phyloP scores from a whole-genome alignment of 2,888 invertebrate species.

The Amphimallon solstitiale region DNA sequence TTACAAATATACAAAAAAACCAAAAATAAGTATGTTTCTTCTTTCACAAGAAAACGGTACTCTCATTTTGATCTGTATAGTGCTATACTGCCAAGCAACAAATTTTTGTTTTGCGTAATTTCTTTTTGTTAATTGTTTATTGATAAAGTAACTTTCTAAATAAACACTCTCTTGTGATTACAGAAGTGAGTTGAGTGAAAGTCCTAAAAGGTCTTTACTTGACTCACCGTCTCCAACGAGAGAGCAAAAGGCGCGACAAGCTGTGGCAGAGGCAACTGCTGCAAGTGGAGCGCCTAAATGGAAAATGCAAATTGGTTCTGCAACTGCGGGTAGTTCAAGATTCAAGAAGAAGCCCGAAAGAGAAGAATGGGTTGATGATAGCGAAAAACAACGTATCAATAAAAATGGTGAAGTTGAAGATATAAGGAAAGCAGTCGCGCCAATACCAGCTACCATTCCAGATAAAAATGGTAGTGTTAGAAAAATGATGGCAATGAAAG shows the following conservation, averaged over 20 bases:
- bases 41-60: too few relatives aligned
- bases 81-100: background rate
- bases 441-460: slow-evolving; percentile 58
- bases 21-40: too few relatives aligned
- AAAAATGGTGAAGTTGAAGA: slow-evolving; percentile 46
- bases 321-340: slow-evolving; percentile 65
- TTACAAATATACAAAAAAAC: too few relatives aligned
- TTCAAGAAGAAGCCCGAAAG: slow-evolving; percentile 71
- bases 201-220: slow-evolving; percentile 54
- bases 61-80: too few relatives aligned
- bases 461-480: slow-evolving; percentile 71
- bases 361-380: slow-evolving; percentile 65
- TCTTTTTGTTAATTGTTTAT: background rate
- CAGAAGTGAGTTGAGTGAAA: slow-evolving; percentile 57
- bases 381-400: slow-evolving; percentile 65
- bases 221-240: slow-evolving; percentile 64
- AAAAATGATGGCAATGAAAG: slow-evolving; percentile 72
- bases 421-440: slow-evolving; percentile 40
- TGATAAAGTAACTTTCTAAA: too few relatives aligned
- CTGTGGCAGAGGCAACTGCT: slow-evolving; percentile 64
- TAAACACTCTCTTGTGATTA: slow-evolving; percentile 5
- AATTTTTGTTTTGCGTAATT: background rate
- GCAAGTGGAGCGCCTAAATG: slow-evolving; percentile 70
- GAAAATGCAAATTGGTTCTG: slow-evolving; percentile 76
- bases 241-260: slow-evolving; percentile 64